A percentile compares a stretch with the other conserved stretches of the same genome.
These are phyloP conservation scores for Apogon talboti DNA, from an alignment of 2,797 vertebrate species.

Conservation along the genomic window DNA sequence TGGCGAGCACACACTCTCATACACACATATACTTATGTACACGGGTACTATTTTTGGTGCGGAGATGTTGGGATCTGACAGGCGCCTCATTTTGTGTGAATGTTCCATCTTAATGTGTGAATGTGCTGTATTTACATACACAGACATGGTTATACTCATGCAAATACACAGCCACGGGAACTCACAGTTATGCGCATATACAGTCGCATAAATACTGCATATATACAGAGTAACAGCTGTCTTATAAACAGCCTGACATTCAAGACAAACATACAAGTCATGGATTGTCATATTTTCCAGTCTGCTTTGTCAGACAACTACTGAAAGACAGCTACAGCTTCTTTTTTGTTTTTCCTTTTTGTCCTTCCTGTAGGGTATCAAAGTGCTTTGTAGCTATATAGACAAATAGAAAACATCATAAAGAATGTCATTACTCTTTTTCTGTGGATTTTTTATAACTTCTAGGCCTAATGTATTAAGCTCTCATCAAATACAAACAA, in stretches of 20 bases:
- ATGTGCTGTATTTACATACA: constrained; percentile 40
- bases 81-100: constrained; percentile 51
- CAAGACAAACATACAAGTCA: constrained; percentile 25
- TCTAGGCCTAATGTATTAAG: neutral
- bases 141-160: constrained; percentile 14
- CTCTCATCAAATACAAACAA: constrained; percentile 3
- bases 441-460: neutral
- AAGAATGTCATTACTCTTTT: constrained; percentile 2
- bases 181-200: neutral
- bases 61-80: constrained; percentile 45
- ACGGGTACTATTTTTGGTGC: constrained; percentile 42
- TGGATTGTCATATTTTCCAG: constrained; percentile 5
- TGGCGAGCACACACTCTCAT: constrained; percentile 41
- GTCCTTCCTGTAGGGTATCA: constrained; percentile 7
- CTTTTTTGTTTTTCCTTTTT: neutral
- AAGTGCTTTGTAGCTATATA: constrained; percentile 11
- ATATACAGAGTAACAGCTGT: constrained; percentile 20
- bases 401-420: neutral
- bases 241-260: constrained; percentile 47
- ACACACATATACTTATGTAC: neutral
- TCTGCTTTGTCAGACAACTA: constrained; percentile 12
- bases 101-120: constrained; percentile 67
- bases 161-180: constrained; percentile 6
- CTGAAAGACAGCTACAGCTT: constrained; percentile 1
- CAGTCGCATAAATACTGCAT: neutral